Conservation (phyloP, 2,113 vertebrate genomes). For the Crotalus viridis region DNA sequence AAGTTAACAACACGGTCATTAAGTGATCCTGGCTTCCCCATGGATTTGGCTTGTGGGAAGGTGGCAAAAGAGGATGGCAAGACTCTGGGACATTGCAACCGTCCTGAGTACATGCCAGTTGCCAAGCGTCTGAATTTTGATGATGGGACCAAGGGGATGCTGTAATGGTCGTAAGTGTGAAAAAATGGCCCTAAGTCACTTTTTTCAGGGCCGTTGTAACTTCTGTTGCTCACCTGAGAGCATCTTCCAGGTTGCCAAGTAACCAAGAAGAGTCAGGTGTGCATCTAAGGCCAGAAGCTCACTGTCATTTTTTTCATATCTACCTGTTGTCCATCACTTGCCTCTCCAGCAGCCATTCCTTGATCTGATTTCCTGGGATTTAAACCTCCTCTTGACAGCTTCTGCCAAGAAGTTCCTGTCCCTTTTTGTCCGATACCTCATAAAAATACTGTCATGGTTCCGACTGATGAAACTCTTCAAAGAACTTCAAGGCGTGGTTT, state of each 20-base stretch:
- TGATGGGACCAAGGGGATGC: too few species aligned
- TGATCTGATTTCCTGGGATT: not conserved
- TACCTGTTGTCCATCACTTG: fast-evolving
- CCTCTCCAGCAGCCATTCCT: not conserved
- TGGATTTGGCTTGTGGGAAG: too few species aligned
- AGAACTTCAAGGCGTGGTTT: too few species aligned
- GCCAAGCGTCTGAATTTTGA: not conserved
- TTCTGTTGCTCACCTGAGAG: not conserved
- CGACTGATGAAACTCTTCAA: too few species aligned
- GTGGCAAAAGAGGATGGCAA: too few species aligned
- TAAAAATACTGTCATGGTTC: not conserved
- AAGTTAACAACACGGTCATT: too few species aligned
- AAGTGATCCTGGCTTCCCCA: too few species aligned
- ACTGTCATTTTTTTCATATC: not conserved
- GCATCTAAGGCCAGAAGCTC: not conserved
- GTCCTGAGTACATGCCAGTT: too few species aligned
- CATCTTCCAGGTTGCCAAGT: constrained; percentile 11
- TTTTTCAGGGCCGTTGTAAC: not conserved
- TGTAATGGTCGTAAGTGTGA: not conserved
- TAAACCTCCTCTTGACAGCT: not conserved
- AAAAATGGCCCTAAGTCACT: not conserved
- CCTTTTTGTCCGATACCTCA: not conserved
- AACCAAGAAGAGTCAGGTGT: not conserved
- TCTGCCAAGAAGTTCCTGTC: not conserved
- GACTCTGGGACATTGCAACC: too few species aligned